Base-by-base conservation (phyloP, 2,113 vertebrate species). In the Lethenteron reissneri region DNA sequence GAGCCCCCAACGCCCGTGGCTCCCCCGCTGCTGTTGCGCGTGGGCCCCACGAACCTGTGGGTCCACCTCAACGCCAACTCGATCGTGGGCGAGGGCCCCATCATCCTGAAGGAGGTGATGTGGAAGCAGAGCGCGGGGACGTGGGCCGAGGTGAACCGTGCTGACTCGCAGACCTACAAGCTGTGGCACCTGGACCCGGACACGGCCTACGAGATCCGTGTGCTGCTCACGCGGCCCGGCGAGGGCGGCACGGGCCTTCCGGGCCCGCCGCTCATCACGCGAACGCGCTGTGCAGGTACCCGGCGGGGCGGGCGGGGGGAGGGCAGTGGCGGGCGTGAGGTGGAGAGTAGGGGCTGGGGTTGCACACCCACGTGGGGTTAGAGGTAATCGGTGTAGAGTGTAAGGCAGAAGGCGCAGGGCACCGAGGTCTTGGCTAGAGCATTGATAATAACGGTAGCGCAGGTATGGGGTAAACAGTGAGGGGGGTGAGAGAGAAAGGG, bases 11-110 rank as follows among this genome's bases (percentile, higher is more conserved):
- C 92, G 0, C 92, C 92, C 12, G 95, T 97, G 0, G 92, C 92
- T 0, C 92, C 92, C 0, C 92, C 92, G 0, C 90, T 96, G 79
- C 84, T 97, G 3, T 82, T 97, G 57, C 86, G 90, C 0, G 92
- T 97, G 0, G 92, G 92, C 1, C 90, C 92, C 77, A 97, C 92
- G 0, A 96, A 96, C 79, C 81, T 97, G 59, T 97, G 92, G 92
- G 95, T 97, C 83, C 95, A 97, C 72, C 90, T 90, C 72, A 97
- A 97, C 0, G 92, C 92, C 77, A 97, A 97, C 80, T 95, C 90
- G 75, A 97, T 97, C 81, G 95, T 96, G 1, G 92, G 92, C 0
- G 92, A 97, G 0, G 92, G 92, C 19, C 92, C 92, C 14, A 97
- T 97, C 78, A 92, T 97, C 77, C 72, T 94, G 58, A 95, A 95